Percentiles rank a stretch among this genome's conserved stretches.
Evolutionary conservation across 2,888 invertebrate species (phyloP).

Genomic region (Liopterus haemorrhoidalis): DNA sequence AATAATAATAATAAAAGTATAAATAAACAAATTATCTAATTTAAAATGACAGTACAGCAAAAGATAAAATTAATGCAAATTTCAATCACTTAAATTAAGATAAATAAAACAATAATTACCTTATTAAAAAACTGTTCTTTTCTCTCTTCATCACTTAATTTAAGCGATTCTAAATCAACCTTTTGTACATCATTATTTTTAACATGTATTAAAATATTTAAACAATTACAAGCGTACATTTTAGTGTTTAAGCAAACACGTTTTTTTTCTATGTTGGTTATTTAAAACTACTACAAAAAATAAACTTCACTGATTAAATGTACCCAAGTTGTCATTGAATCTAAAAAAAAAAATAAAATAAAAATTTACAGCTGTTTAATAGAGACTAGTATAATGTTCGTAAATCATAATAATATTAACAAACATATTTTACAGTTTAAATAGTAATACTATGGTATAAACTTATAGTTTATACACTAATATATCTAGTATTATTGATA

Average conservation of each 20-base stretch:
- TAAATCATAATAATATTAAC: too few species aligned
- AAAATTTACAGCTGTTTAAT: slow-evolving; percentile 29
- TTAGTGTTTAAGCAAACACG: slow-evolving; percentile 29
- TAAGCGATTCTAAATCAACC: slow-evolving; percentile 52
- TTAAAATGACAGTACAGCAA: not conserved
- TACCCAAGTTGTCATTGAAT: slow-evolving; percentile 24
- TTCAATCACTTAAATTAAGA: slow-evolving; percentile 5
- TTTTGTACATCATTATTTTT: slow-evolving; percentile 53
- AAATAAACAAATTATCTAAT: not conserved
- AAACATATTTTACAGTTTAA: too few species aligned
- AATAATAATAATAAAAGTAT: too few species aligned
- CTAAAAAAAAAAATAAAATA: slow-evolving; percentile 24
- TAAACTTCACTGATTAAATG: slow-evolving; percentile 24
- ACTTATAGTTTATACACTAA: too few species aligned
- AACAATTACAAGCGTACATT: slow-evolving; percentile 69
- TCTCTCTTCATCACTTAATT: slow-evolving; percentile 54
- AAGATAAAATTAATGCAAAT: slow-evolving; percentile 1
- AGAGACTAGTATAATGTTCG: slow-evolving; percentile 26
- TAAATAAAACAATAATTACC: too few species aligned
- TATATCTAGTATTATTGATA: too few species aligned
- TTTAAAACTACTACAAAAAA: slow-evolving; percentile 21
- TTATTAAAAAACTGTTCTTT: slow-evolving; percentile 62
- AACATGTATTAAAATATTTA: slow-evolving; percentile 63
- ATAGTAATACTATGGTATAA: too few species aligned
- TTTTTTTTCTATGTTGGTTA: slow-evolving; percentile 17